Base-by-base conservation (phyloP, 2,113 vertebrate species). In the Muntiacus reevesi region DNA sequence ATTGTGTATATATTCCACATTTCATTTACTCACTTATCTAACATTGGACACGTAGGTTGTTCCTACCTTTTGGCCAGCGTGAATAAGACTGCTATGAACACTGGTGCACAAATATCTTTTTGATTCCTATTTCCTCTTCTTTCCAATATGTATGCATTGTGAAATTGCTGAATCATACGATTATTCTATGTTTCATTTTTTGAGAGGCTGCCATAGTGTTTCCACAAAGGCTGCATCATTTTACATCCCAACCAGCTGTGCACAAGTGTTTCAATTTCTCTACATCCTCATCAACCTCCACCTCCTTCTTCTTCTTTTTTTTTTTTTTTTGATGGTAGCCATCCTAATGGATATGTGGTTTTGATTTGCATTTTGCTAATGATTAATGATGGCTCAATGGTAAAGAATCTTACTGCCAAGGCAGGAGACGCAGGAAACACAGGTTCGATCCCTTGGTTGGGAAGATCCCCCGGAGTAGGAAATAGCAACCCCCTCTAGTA, bases 11-110 rank as follows among this genome's bases (percentile, higher is more conserved):
- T 79, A 79, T 33, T 79, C 78, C 78, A 50, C 78, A 19, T 52
- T 52, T 82, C 45, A 11, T 52, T 82, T 82, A n/a, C 12, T 82
- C 47, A 13, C 3, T 21, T 52, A 82, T 23, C 47, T n/a, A 33
- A n/a, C 47, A n/a, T 0, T 36, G 17, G n/a, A 36, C 64, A 36
- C 2, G 0, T 21, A 36, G n/a, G n/a, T 6, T 71, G n/a, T 71
- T 21, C n/a, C 64, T 21, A 71, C 64, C 17, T 71, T 71, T 71
- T 36, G 64, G 17, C 64, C n/a, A 21, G 21, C 4, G 9, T 71
- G 17, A 71, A 11, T 71, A 71, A 67, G 4, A 21, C 64, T 36
- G 8, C n/a, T 71, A 21, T 71, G 64, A 71, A 71, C n/a, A 21
- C n/a, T 11, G n/a, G 64, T 11, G 4, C 64, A 36, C 64, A 36